Base-by-base conservation (phyloP, 2,888 invertebrate genomes). In the Drosophila vallismaia region DNA sequence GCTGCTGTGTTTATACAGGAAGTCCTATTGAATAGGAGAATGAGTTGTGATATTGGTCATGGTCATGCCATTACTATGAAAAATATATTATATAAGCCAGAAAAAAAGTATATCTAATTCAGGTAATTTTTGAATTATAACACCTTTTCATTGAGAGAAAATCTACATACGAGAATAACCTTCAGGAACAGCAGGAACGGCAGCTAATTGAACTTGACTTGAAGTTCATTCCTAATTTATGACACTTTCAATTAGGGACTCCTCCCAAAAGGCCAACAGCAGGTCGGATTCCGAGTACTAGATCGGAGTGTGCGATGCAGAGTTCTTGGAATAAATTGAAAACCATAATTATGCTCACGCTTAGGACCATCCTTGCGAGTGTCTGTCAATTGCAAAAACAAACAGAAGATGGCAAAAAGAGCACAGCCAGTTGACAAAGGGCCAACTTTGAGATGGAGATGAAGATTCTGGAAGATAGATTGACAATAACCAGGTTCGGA, bases 301-400 rank as follows among this genome's bases (percentile, higher is more conserved):
- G 28, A 28, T 24, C 19, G 19, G 19, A 19, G 28, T 38, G 44
- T 59, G 76, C 19, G 51, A 24, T 57, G 44, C 44, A 54, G 52
- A 62, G 71, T 86, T 86, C 86, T 42, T 19, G 64, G 88, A 88
- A 86, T 66, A 77, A 73, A 81, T 88, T 86, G 77, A 79, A 69
- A 75, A 75, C 58, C 77, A 88, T 87, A 84, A 87, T 88, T 86
- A 77, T 74, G 76, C 81, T 74, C 89, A 87, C 86, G 84, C 89
- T 83, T 86, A 71, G 73, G 62, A 52, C 42, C 71, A 52, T 68
- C 33, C 45, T 49, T 40, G 29, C 52, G 50, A 53, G 63, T 48
- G 40, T 53, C 71, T 80, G 80, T 76, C 81, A 80, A 70, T 70
- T 84, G 87, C 79, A 63, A 74, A 81, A 68, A 68, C 76, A 74